phyloP scores from a whole-genome alignment of 2,888 invertebrate genomes.

The Eubasilissa splendida region DNA sequence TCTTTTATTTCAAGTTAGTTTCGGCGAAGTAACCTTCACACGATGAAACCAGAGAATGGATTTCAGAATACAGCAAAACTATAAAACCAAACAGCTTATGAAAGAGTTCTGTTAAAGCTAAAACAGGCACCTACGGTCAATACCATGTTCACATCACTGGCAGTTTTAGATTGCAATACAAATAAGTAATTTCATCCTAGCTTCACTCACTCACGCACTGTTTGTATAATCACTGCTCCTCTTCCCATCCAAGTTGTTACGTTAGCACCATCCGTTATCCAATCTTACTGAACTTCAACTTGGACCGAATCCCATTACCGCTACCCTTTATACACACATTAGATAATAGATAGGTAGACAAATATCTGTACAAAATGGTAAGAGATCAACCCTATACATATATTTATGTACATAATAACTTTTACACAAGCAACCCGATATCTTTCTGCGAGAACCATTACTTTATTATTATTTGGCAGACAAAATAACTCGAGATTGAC shows the following conservation, averaged over 20 bases:
- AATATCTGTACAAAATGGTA: constrained; percentile 25
- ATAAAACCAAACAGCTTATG: constrained; percentile 53
- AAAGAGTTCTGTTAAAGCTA: constrained; percentile 56
- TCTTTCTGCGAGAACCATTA: constrained; percentile 5
- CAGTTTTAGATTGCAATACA: constrained; percentile 32
- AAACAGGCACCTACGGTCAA: constrained; percentile 58
- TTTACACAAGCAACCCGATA: constrained; percentile 8
- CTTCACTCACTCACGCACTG: neutral
- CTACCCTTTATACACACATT: neutral
- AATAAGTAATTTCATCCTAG: neutral
- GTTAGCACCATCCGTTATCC: constrained; percentile 43
- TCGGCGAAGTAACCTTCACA: constrained; percentile 11
- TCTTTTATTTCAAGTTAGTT: constrained; percentile 45
- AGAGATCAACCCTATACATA: constrained; percentile 39
- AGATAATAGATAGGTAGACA: constrained; percentile 20
- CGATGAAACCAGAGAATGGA: constrained; percentile 18
- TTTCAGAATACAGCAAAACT: constrained; percentile 44
- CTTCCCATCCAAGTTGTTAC: neutral
- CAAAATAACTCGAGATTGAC: neutral
- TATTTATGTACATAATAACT: constrained; percentile 36
- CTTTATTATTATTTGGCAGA: neutral
- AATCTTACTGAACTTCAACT: neutral
- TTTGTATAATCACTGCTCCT: neutral
- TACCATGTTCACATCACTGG: constrained; percentile 57
- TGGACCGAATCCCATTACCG: neutral